phyloP scores from a whole-genome alignment of 2,888 invertebrate species.

The Hydrotaea cyrtoneurina region DNA sequence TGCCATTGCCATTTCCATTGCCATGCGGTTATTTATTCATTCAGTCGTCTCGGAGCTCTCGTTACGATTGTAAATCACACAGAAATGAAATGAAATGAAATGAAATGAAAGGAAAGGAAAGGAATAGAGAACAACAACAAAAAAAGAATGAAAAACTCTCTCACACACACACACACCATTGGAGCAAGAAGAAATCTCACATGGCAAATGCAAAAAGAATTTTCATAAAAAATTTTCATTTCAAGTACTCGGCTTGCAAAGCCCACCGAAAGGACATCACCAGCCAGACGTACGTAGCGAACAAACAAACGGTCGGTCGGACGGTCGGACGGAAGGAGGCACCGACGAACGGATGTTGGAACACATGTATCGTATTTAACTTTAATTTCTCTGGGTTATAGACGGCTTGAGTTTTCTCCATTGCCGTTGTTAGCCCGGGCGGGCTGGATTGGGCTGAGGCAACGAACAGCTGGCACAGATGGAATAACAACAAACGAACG shows the following conservation, averaged over 20 bases:
- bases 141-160: background rate
- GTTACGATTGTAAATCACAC: conserved; percentile 62
- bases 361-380: conserved; percentile 56
- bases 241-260: conserved; percentile 37
- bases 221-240: conserved; percentile 54
- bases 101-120: background rate
- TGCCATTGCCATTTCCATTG: background rate
- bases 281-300: too few species aligned
- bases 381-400: conserved; percentile 51
- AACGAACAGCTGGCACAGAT: background rate
- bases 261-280: too few species aligned
- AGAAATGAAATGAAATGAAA: conserved; percentile 38
- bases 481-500: background rate
- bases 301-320: too few species aligned
- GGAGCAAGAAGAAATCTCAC: background rate
- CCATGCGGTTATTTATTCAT: conserved; percentile 55
- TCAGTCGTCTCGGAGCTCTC: conserved; percentile 45
- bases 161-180: too few species aligned
- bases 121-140: background rate
- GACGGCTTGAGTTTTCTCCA: background rate
- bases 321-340: too few species aligned
- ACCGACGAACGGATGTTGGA: background rate
- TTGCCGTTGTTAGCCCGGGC: background rate
- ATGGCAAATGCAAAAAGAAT: conserved; percentile 38
- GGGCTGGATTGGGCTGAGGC: background rate